Percentiles rank a stretch among this genome's conserved stretches.
These are phyloP conservation scores for Oscheius sp. DNA, from an alignment of 2,888 invertebrate genomes.

Conservation along the genomic window DNA sequence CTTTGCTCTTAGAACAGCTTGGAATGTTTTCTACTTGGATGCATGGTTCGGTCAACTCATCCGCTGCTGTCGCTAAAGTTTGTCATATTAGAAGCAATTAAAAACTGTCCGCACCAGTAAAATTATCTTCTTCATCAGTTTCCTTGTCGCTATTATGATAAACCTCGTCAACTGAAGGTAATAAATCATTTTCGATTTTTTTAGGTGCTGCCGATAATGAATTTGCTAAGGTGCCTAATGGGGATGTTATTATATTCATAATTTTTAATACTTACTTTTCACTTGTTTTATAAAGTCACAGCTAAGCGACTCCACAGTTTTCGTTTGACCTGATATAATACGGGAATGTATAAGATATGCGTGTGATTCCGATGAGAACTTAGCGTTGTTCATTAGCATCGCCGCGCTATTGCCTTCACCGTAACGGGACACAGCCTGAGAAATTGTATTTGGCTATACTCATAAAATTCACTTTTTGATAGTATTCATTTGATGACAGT, in stretches of 20 bases:
- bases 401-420: conserved; percentile 23
- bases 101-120: neutral
- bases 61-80: neutral
- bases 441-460: neutral
- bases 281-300: neutral
- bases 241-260: neutral
- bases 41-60: neutral
- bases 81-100: neutral
- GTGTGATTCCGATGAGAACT: conserved; percentile 18
- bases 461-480: conserved; percentile 29
- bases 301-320: neutral
- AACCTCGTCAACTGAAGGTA: conserved; percentile 7
- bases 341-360: conserved; percentile 26
- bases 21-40: neutral
- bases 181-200: neutral
- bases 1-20: neutral
- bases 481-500: conserved; percentile 34
- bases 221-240: conserved; percentile 13
- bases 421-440: conserved; percentile 33
- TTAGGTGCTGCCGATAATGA: neutral
- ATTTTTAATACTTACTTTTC: too few relatives aligned
- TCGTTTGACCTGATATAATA: neutral
- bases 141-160: conserved; percentile 1
- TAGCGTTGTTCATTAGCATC: conserved; percentile 33
- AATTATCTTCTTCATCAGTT: conserved; percentile 19